Evolutionary conservation across 2,797 vertebrate species (phyloP), one percentile per base, ranked within the genome.

Genomic region (Scarus forsteni): DNA sequence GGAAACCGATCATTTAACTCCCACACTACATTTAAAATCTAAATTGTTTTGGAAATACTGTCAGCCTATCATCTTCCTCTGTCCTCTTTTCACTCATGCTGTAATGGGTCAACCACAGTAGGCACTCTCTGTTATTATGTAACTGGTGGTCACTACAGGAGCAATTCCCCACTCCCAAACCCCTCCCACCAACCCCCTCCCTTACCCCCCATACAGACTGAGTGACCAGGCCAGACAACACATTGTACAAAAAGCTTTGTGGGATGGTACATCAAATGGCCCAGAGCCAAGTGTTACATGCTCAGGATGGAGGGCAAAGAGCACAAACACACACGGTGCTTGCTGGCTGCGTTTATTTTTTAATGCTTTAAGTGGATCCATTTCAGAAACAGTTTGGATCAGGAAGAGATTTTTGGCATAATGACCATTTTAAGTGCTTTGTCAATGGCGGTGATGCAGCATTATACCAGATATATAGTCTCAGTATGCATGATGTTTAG

Each of bases 61-160:
- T 53, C 62, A 70, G 55, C 80, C 86, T 73, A 83, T 71, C 50
- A 1, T 63, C 62, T 72, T 69, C 49, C 51, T 69, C 67, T 50
- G 61, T 74, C 64, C 63, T 65, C 73, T 87, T 85, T 81, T 87
- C 79, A 75, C 77, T 79, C 65, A 55, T 79, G 79, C 74, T 58
- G 75, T 70, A 77, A 89, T 78, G 70, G 73, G 59, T 63, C 69
- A 67, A 79, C 83, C 73, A 73, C 70, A 78, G 60, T 81, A 73
- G 75, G 76, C 79, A 81, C 73, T 79, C 79, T 62, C 79, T 87
- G 76, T 81, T 83, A 56, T 92, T 90, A 90, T 88, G 83, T 86
- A 90, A 92, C 85, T 58, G 58, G 65, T 77, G 75, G 89, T 92
- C 81, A 83, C 90, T 86, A 89, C 89, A 87, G 89, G 73, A 91